Evolutionary conservation across 2,797 vertebrate genomes (phyloP), one percentile per base, ranked within the genome.

Genomic region (Forpus xanthops): DNA sequence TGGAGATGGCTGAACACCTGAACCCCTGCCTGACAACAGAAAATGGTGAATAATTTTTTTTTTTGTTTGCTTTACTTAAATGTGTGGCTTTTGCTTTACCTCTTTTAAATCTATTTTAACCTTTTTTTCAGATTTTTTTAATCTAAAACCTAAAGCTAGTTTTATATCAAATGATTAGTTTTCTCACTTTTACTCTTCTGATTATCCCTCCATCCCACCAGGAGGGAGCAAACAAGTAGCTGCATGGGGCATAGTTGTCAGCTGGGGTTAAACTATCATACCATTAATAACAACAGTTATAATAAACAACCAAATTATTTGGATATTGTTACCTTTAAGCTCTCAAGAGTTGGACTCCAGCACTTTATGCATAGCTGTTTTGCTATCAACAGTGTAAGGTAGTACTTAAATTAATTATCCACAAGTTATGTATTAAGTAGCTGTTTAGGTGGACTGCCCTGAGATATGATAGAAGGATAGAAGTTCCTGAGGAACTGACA

Each of bases 221-320:
- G 5, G 12, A n/a, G 4, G 35, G 18, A 25, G 11, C 4, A 14
- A 56, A 5, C 7, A 2, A 61, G 23, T 1, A 3, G 14, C 2
- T 30, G 12, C 15, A 3, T 50, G 41, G 12, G 8, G 12, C 7
- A 65, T 24, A 27, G 19, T 35, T 71, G 14, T n/a, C 10, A 5
- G 9, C 16, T 61, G 37, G 20, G 12, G 5, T 50, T 49, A 70
- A 55, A 71, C 21, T 8, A 39, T n/a, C 19, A 50, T 4, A 37
- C 3, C 9, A 15, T 28, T 41, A 44, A 21, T 28, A 76, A 23
- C 12, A 84, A 7, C 8, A 67, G 13, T 6, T 55, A 39, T 15
- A 41, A 75, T 12, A 18, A 49, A 16, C 9, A 37, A 31, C 3
- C 5, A 73, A 55, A 42, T 16, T 28, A 44, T 70, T 79, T 60